Base-by-base conservation (phyloP, 2,797 vertebrate species). In the Pampus argenteus region DNA sequence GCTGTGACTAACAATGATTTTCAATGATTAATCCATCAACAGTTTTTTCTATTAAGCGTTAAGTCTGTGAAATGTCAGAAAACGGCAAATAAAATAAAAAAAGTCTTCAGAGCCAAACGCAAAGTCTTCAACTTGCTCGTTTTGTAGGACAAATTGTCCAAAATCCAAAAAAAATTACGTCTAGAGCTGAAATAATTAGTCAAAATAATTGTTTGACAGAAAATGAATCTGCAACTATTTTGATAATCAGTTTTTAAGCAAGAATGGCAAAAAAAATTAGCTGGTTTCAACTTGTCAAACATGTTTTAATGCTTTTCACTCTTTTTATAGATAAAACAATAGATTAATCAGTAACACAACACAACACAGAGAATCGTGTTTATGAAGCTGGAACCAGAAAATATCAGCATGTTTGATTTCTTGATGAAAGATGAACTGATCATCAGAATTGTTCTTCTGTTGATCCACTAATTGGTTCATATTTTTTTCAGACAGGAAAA, bases 21-120 rank as follows among this genome's bases (percentile, higher is more conserved):
- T 26, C 13, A 34, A 1, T 49, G 28, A 71, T 66, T 38, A 6
- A 13, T 40, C 11, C 14, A 14, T 58, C 5, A 18, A 9, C 40
- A 29, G 25, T 29, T 14, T 20, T 59, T 36, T 60, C 7, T 23
- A 61, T 68, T 40, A 23, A 42, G 15, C 1, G 45, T n/a, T 74
- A 9, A 25, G n/a, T 49, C 6, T 15, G 5, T 17, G 3, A 44
- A 20, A 44, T 58, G 22, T 58, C 22, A 58, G 6, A 44, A 44
- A 18, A 18, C 13, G 6, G 15, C 38, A 17, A 42, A 15, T n/a
- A n/a, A n/a, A n/a, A n/a, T n/a, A 42, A 17, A 8, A 13, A 38
- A 38, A 2, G 15, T 6, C 13, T 15, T 42, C 14, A 17, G 15
- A 42, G 38, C 38, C 38, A 6, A 42, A 42, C 4, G 17, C 15